Conservation (phyloP, 2,888 invertebrate genomes). For the Marronus borbonicus region DNA sequence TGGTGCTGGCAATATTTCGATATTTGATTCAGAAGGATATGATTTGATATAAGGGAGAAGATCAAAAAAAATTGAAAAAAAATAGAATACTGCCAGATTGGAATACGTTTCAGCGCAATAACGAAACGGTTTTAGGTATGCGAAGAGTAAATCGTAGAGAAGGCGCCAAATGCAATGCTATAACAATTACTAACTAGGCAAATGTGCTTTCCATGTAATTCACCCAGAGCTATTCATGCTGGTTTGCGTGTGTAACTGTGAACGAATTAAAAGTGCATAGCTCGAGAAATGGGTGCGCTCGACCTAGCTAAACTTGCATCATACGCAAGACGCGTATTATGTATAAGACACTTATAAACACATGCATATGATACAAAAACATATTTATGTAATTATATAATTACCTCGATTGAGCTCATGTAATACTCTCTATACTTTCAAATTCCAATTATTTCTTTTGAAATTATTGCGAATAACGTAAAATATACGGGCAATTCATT, state of each 20-base stretch:
- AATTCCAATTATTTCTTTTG: conserved; percentile 19
- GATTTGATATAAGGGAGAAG: no score
- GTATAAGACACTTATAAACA: conserved; percentile 17
- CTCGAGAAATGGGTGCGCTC: conserved; percentile 38
- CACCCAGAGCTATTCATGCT: conserved; percentile 15
- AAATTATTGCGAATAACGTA: conserved; percentile 1
- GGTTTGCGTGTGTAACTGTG: conserved; percentile 39
- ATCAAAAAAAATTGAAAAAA: background rate
- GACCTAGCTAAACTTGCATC: conserved; percentile 43
- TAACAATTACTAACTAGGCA: no score
- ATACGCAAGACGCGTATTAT: background rate
- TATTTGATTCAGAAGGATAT: no score
- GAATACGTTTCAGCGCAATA: background rate
- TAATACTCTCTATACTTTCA: conserved; percentile 33
- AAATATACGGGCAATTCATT: background rate
- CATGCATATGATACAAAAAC: conserved; percentile 24
- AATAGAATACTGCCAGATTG: background rate
- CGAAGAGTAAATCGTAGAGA: no score
- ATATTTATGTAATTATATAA: conserved; percentile 33
- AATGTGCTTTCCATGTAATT: background rate
- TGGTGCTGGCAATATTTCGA: no score
- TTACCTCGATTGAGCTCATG: conserved; percentile 10
- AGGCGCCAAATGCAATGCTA: no score
- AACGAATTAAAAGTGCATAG: conserved; percentile 43
- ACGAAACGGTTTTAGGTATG: no score